Evolutionary conservation across 1,140 invertebrate genomes (phyloP).

Genomic region (Oedothorax gibbosus): DNA sequence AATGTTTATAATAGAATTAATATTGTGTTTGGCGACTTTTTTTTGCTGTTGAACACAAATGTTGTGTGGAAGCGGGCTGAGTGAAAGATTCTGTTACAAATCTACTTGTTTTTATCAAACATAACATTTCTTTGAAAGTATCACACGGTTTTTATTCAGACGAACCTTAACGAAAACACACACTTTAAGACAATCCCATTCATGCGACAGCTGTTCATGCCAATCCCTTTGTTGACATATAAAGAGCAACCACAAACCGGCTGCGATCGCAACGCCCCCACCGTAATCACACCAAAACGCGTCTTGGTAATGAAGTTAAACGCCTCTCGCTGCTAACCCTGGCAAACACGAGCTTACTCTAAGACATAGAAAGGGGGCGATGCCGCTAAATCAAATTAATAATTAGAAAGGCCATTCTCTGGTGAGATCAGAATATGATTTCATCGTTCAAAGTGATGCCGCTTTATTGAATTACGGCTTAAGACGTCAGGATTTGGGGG

Average conservation of each 20-base stretch:
- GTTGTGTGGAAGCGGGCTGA: no score
- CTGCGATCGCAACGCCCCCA: constrained; percentile 20
- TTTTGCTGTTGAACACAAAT: no score
- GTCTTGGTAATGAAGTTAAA: constrained; percentile 56
- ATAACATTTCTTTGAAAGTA: no score
- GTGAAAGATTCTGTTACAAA: no score
- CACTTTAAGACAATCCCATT: constrained; percentile 19
- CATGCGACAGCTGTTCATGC: constrained; percentile 43
- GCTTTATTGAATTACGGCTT: constrained; percentile 54
- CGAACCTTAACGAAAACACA: no score
- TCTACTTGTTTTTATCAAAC: no score
- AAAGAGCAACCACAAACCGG: not conserved
- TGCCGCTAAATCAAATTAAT: constrained; percentile 56
- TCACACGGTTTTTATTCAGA: no score
- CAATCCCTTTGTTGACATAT: constrained; percentile 40
- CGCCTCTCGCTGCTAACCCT: constrained; percentile 35
- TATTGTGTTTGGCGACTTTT: no score
- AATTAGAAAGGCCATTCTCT: constrained; percentile 58
- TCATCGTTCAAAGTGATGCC: constrained; percentile 56
- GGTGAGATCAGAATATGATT: constrained; percentile 56
- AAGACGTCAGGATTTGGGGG: constrained; percentile 32
- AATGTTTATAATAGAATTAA: no score
- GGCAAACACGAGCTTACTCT: constrained; percentile 52
- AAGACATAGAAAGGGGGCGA: not conserved
- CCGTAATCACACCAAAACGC: not conserved